These are phyloP conservation scores for Pomacea canaliculata DNA, from an alignment of 2,888 invertebrate genomes.

Conservation along the genomic window DNA sequence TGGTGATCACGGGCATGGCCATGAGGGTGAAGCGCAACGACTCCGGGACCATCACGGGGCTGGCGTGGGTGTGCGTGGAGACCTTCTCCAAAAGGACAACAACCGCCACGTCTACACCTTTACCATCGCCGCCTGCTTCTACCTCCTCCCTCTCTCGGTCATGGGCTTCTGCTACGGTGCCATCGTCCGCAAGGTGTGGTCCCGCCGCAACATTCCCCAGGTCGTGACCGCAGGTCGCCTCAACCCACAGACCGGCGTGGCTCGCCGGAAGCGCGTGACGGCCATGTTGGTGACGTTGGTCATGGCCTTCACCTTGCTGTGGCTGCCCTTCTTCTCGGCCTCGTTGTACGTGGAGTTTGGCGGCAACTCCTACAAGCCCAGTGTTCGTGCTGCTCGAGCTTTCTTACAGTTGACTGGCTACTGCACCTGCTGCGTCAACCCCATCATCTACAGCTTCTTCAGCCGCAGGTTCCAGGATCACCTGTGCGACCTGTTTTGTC, in stretches of 20 bases:
- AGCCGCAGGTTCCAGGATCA: conserved; percentile 54
- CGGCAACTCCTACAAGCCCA: conserved; percentile 12
- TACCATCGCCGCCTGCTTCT: conserved; percentile 47
- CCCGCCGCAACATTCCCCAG: conserved; percentile 27
- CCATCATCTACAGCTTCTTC: conserved; percentile 61
- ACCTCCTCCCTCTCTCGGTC: conserved; percentile 50
- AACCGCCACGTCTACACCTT: conserved; percentile 40
- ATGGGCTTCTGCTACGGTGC: conserved; percentile 55
- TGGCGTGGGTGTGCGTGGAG: conserved; percentile 50
- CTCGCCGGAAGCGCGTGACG: conserved; percentile 28
- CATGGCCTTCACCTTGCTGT: conserved; percentile 51
- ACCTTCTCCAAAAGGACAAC: conserved; percentile 39
- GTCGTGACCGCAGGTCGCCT: background rate
- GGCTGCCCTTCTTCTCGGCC: conserved; percentile 60
- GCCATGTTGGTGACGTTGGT: conserved; percentile 55
- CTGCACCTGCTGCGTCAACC: conserved; percentile 58
- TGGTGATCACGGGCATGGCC: conserved; percentile 49
- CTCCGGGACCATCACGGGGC: conserved; percentile 30
- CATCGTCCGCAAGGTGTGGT: conserved; percentile 54
- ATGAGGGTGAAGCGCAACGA: conserved; percentile 40
- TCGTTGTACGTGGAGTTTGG: conserved; percentile 48
- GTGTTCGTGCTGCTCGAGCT: conserved; percentile 44
- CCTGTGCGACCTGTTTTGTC: conserved; percentile 11
- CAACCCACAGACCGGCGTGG: background rate
- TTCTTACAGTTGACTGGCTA: conserved; percentile 57